These are phyloP conservation scores for Brienomyrus brachyistius DNA, from an alignment of 2,113 vertebrate species.

Conservation along the genomic window DNA sequence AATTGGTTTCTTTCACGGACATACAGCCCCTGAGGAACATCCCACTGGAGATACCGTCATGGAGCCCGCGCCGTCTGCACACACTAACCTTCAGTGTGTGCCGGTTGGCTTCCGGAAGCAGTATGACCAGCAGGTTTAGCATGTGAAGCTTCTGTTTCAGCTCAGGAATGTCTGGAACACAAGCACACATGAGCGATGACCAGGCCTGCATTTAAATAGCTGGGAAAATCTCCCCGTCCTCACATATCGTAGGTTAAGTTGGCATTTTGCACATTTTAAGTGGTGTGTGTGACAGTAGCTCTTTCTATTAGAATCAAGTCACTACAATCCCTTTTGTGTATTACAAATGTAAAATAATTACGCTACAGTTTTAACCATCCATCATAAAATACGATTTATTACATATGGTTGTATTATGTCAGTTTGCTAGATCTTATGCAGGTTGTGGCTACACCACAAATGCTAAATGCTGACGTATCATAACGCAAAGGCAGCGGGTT, in stretches of 20 bases:
- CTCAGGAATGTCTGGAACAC: constrained; percentile 67
- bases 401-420: not conserved
- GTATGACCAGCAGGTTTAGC: constrained; percentile 76
- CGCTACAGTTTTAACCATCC: not conserved
- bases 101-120: constrained; percentile 81
- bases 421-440: not conserved
- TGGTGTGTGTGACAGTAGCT: not conserved
- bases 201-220: not conserved
- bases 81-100: constrained; percentile 84
- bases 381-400: not conserved
- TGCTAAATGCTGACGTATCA: not conserved
- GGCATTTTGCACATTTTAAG: not conserved
- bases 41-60: not conserved
- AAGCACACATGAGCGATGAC: not conserved
- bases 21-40: not conserved
- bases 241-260: not conserved
- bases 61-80: no score
- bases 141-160: constrained; percentile 79
- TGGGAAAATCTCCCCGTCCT: not conserved
- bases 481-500: not conserved
- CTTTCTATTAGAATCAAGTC: not conserved
- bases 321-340: not conserved
- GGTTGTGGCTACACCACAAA: not conserved
- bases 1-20: not conserved
- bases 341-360: not conserved